phyloP scores from a whole-genome alignment of 2,888 invertebrate species.

The Plebejus melissa region DNA sequence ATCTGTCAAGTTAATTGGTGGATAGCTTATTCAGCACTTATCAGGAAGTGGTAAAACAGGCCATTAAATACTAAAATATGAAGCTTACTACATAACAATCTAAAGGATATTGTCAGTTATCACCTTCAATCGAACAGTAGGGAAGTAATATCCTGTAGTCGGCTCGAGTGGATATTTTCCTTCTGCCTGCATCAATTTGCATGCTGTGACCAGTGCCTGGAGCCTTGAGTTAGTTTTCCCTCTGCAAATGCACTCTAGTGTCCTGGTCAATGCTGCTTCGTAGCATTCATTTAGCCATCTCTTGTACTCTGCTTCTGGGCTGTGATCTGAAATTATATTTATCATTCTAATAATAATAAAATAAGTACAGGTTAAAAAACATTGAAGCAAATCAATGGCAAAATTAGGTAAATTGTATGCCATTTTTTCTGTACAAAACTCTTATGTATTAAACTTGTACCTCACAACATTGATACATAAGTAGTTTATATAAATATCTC shows the following conservation, averaged over 20 bases:
- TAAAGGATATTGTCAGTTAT: too few relatives aligned
- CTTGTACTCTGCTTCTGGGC: constrained; percentile 81
- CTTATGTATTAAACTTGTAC: not conserved
- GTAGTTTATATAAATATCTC: constrained; percentile 7
- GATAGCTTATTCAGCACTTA: too few relatives aligned
- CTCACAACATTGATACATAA: not conserved
- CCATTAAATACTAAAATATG: too few relatives aligned
- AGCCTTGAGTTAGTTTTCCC: constrained; percentile 72
- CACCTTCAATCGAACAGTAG: constrained; percentile 82
- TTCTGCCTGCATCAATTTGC: constrained; percentile 86
- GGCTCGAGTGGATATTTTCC: constrained; percentile 82
- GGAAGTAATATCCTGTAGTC: constrained; percentile 80
- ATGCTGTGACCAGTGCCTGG: constrained; percentile 84
- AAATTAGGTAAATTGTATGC: too few relatives aligned
- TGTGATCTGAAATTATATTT: constrained; percentile 48
- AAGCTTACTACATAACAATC: too few relatives aligned
- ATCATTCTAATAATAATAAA: not conserved
- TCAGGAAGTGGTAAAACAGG: too few relatives aligned
- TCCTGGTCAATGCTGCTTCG: constrained; percentile 80
- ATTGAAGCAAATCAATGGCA: too few relatives aligned
- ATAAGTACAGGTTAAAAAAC: too few relatives aligned
- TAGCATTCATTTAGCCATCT: constrained; percentile 86
- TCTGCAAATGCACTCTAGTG: constrained; percentile 78
- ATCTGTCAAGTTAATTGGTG: too few relatives aligned
- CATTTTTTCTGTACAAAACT: not conserved